Conservation (phyloP, 1,140 invertebrate species). For the Apis cerana region DNA sequence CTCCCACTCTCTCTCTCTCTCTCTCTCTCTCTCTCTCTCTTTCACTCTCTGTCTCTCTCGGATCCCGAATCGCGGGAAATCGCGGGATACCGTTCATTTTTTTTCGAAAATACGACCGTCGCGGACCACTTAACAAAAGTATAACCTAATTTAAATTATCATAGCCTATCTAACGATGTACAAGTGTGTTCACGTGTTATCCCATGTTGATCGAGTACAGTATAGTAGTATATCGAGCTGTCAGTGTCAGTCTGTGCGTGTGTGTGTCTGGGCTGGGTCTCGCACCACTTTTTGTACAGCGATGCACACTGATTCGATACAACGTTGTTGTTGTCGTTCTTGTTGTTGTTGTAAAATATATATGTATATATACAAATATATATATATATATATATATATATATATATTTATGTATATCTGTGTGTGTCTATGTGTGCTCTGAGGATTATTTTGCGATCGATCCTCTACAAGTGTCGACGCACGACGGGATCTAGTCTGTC, state of each 20-base stretch:
- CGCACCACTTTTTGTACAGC: constrained; percentile 13
- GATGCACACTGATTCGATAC: constrained; percentile 33
- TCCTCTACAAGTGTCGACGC: constrained; percentile 50
- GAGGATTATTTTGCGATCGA: constrained; percentile 49
- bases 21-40: neutral
- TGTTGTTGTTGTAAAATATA: constrained; percentile 66
- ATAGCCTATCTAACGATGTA: constrained; percentile 79
- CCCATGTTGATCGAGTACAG: constrained; percentile 4
- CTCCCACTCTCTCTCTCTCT: neutral
- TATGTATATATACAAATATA: neutral
- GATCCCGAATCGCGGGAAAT: constrained; percentile 1
- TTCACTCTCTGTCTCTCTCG: no score
- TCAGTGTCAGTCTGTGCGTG: constrained; percentile 3
- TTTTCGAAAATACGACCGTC: constrained; percentile 65
- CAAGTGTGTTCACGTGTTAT: constrained; percentile 15
- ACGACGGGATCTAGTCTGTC: constrained; percentile 67
- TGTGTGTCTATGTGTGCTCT: constrained; percentile 48
- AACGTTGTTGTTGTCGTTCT: no score
- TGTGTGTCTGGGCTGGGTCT: constrained; percentile 5
- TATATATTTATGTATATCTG: neutral
- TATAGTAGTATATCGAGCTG: constrained; percentile 7
- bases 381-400: no score
- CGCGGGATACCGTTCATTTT: neutral
- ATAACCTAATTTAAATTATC: constrained; percentile 79
- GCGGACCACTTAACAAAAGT: constrained; percentile 72